Conservation (phyloP, 2,797 vertebrate species). For the Mus minutoides region DNA sequence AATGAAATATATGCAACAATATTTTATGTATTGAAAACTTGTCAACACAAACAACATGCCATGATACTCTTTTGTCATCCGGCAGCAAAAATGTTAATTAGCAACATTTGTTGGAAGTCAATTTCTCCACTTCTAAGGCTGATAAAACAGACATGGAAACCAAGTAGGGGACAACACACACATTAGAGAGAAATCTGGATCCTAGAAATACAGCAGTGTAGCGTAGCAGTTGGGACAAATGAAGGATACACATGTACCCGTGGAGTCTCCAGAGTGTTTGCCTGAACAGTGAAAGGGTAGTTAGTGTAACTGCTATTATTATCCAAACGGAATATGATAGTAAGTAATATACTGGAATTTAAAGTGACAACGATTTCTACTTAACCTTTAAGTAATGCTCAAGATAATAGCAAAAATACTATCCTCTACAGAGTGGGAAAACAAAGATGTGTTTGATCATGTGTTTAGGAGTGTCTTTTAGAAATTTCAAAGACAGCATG, state of each 20-base stretch:
- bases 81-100: neutral
- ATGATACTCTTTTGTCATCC: neutral
- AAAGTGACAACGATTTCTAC: slow-evolving; percentile 65
- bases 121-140: neutral
- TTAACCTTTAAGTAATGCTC: slow-evolving; percentile 55
- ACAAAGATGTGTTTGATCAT: slow-evolving; percentile 31
- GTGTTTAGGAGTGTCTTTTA: slow-evolving; percentile 2
- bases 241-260: neutral
- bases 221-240: neutral
- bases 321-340: slow-evolving; percentile 29
- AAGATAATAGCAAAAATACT: slow-evolving; percentile 63
- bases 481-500: slow-evolving; percentile 55
- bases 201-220: neutral
- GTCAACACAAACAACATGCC: neutral
- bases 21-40: neutral
- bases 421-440: neutral
- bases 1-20: neutral
- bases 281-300: slow-evolving; percentile 12
- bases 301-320: slow-evolving; percentile 66
- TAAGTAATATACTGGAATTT: slow-evolving; percentile 44
- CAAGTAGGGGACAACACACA: neutral
- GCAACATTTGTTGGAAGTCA: neutral
- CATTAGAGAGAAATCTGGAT: neutral
- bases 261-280: neutral
- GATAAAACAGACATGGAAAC: neutral